Base-by-base conservation (phyloP, 2,113 vertebrate genomes). In the Drymodes brunneopygia region DNA sequence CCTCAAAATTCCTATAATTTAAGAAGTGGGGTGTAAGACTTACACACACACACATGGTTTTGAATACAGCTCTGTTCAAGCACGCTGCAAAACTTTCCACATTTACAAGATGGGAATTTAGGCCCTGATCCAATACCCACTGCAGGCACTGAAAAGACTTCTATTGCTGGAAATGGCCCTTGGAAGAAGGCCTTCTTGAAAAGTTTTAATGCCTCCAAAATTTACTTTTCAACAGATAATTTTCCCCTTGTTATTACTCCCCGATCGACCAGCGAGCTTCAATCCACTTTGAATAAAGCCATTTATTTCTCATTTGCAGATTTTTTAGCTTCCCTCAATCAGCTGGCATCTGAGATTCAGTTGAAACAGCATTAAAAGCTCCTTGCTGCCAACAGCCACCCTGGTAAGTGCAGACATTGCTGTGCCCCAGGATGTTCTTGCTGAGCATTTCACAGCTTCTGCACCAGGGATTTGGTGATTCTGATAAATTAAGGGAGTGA, bases 81-180 rank as follows among this genome's bases (percentile, higher is more conserved):
- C 81, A 74, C 1, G 61, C 78, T 80, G 94, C 95, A 92, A 62
- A 62, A 92, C 78, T 95, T 97, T 95, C 93, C 94, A 95, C 90
- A 94, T 95, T 96, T 96, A 93, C 87, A 96, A 96, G 94, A 96
- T 86, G 90, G 83, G 80, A 96, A 95, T 91, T 95, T 95, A 95
- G 95, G 95, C 90, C 91, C 81, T 28, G 82, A 74, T 96, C 94
- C 95, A 96, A 97, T 10, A 95, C 87, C 78, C 89, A 87, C 93
- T 81, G 61, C 85, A 95, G 90, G 48, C 94, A 92, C 19, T 95
- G 91, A 96, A 96, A 96, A 96, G 96, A 93, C 88, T 95, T 90
- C 80, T 94, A 92, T 92, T 94, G 94, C 91, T 92, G 80, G 57
- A 86, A 88, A 93, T 69, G 72, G 65, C 57, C 60, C n/a, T 75